Conservation (phyloP, 2,113 vertebrate species). For the Lathamus discolor region DNA sequence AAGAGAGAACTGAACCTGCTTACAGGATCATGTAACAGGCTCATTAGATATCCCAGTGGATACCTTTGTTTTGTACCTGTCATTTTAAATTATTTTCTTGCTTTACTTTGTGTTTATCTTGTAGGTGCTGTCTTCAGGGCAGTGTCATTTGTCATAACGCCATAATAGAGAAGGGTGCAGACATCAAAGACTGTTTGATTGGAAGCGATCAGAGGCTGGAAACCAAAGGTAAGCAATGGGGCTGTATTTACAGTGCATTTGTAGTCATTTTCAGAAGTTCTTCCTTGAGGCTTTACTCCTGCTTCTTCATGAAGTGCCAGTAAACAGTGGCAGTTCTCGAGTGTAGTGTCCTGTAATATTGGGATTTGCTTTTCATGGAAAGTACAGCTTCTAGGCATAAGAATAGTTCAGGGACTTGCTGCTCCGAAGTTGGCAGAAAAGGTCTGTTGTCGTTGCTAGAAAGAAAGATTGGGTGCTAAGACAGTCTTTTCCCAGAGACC, state of each 20-base stretch:
- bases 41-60: background rate
- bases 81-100: background rate
- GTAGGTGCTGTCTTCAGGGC: constrained; percentile 90
- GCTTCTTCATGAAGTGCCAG: background rate
- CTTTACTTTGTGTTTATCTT: constrained; percentile 40
- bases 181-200: constrained; percentile 93
- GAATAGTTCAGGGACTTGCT: background rate
- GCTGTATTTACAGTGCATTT: background rate
- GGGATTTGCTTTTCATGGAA: constrained; percentile 30
- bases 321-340: background rate
- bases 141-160: constrained; percentile 93
- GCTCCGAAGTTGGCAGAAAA: constrained; percentile 17
- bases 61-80: background rate
- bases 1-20: background rate
- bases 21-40: background rate
- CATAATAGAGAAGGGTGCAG: constrained; percentile 88
- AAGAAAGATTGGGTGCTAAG: constrained; percentile 16
- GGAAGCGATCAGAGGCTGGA: constrained; percentile 88
- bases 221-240: constrained; percentile 82
- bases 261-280: background rate
- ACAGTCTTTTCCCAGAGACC: constrained; percentile 33
- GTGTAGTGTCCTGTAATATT: background rate
- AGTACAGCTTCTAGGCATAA: constrained; percentile 16
- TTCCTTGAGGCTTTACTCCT: background rate
- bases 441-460: background rate